Conservation (phyloP, 2,888 invertebrate genomes). For the Pheosia tremula region DNA sequence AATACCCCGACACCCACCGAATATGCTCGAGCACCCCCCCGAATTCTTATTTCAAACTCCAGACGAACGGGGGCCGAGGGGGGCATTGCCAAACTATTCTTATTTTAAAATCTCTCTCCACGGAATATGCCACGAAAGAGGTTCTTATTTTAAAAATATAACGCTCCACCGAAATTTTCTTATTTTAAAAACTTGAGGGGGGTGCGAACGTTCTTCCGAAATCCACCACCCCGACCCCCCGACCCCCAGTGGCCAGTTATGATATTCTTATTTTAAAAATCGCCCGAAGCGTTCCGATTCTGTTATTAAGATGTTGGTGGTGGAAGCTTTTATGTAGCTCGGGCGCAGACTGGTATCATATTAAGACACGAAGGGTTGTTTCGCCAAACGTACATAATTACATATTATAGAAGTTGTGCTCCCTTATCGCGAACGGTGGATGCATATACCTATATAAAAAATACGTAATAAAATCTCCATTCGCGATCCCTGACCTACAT, state of each 20-base stretch:
- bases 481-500: slow-evolving; percentile 62
- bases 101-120: slow-evolving; percentile 84
- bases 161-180: slow-evolving; percentile 84
- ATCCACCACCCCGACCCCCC: slow-evolving; percentile 63
- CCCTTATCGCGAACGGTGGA: slow-evolving; percentile 37
- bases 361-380: slow-evolving; percentile 55
- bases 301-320: slow-evolving; percentile 81
- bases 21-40: slow-evolving; percentile 76
- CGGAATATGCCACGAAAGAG: slow-evolving; percentile 84
- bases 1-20: slow-evolving; percentile 73
- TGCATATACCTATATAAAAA: slow-evolving; percentile 43
- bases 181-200: slow-evolving; percentile 78
- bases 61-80: slow-evolving; percentile 69
- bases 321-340: slow-evolving; percentile 69
- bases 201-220: slow-evolving; percentile 81
- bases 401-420: slow-evolving; percentile 22
- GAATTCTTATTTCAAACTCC: slow-evolving; percentile 83
- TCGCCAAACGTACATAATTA: slow-evolving; percentile 42
- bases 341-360: slow-evolving; percentile 50
- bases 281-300: slow-evolving; percentile 81
- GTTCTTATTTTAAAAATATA: slow-evolving; percentile 84
- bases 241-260: slow-evolving; percentile 76
- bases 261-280: slow-evolving; percentile 82
- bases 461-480: slow-evolving; percentile 42
- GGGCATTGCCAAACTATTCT: slow-evolving; percentile 83